These are phyloP conservation scores for Diaperis boleti DNA, from an alignment of 2,888 invertebrate genomes.

Conservation along the genomic window DNA sequence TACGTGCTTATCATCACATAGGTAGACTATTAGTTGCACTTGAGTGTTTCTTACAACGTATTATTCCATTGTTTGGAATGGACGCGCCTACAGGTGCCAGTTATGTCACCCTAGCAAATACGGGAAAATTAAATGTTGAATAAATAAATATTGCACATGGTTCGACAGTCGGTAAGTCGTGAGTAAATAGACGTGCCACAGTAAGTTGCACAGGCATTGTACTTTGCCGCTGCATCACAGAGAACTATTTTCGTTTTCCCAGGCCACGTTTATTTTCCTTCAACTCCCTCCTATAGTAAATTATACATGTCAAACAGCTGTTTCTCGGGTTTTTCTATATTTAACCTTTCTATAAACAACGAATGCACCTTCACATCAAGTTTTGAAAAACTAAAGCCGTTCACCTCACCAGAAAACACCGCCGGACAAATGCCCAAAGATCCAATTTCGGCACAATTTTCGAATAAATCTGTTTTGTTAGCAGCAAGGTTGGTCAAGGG, in stretches of 20 bases:
- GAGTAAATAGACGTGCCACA: constrained; percentile 7
- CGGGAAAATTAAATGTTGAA: constrained; percentile 18
- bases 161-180: constrained; percentile 29
- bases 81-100: too few relatives aligned
- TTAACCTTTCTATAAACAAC: constrained; percentile 30
- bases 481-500: constrained; percentile 36
- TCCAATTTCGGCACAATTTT: constrained; percentile 3
- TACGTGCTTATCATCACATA: constrained; percentile 36
- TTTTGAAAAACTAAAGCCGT: constrained; percentile 26
- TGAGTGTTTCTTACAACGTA: constrained; percentile 25
- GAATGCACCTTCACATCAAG: constrained; percentile 13
- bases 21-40: constrained; percentile 26
- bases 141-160: constrained; percentile 17
- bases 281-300: constrained; percentile 45
- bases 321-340: constrained; percentile 43
- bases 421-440: neutral
- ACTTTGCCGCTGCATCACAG: constrained; percentile 24
- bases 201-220: constrained; percentile 11
- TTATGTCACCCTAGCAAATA: constrained; percentile 28
- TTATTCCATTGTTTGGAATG: constrained; percentile 17
- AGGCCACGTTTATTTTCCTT: constrained; percentile 47
- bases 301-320: constrained; percentile 50
- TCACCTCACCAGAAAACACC: constrained; percentile 16
- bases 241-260: constrained; percentile 55
- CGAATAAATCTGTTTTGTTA: constrained; percentile 10